Base-by-base conservation (phyloP, 2,888 invertebrate species). In the Plebejus argus region DNA sequence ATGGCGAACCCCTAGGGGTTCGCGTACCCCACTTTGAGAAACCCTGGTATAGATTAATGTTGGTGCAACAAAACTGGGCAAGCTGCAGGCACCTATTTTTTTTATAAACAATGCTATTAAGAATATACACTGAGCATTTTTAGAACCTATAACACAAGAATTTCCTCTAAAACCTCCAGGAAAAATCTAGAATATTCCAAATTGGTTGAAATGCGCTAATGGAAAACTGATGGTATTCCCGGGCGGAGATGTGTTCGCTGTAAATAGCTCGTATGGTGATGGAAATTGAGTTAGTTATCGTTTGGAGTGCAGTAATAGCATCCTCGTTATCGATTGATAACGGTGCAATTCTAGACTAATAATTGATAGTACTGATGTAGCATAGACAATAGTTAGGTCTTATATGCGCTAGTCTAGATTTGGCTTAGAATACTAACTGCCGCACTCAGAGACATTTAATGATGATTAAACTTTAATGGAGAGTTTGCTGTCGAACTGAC, bases 331-430 rank as follows among this genome's bases (percentile, higher is more conserved):
- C 39, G 71, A 71, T 71, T 71, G 39, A 33, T 66, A 66, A 39
- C 39, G 70, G 35, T 71, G 71, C 71, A 71, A 39, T 71, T 71
- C 66, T 28, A 66, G 35, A 39, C 39, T 66, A 39, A 39, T 71
- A 71, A 71, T 71, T 71, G 71, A 71, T 71, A n/a, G 35, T 35
- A 71, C 71, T 66, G 70, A 35, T 35, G 20, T 71, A 39, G n/a
- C 71, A 71, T 71, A 35, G 39, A 39, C 71, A 71, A 20, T 39
- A 35, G 70, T 39, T 15, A 70, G 33, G 28, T 70, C n/a, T 28
- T 15, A 33, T 33, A 18, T 33, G 58, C 61, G 58, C 23, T 23
- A 61, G 23, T 10, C 23, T 61, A 61, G 61, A 10, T 61, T 53
- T 53, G 15, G 12, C 3, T 39, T 7, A 39, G 39, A 10, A 39